Base-by-base conservation (phyloP, 2,888 invertebrate genomes). In the Ommatoiulus sabulosus region DNA sequence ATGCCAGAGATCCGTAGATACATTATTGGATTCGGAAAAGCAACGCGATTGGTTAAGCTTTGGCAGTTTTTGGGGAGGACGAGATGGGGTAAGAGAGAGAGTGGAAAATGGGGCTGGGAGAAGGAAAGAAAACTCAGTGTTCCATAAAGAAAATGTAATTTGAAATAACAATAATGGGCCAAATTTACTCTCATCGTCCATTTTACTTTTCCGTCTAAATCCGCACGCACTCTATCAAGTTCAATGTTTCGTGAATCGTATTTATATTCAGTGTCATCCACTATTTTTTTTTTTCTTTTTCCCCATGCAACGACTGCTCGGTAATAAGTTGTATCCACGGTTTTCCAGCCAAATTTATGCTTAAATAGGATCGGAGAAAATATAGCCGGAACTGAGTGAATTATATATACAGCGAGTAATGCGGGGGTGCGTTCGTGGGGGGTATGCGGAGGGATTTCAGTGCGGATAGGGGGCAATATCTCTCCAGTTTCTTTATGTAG, bases 181-280 rank as follows among this genome's bases (percentile, higher is more conserved):
- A 72, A 72, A 72, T 72, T 72, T 72, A 24, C 72, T 72, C 72
- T 24, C 72, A 72, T 72, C 72, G 72, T 72, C 72, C 72, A 72
- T 72, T 72, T 72, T 72, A n/a, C 72, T 72, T 72, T 24, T 72
- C 72, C 72, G 20, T 7, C 24, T 24, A 72, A 24, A 72, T 72
- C 72, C 72, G 72, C 86, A 86, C 48, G 72, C 86, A 86, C 48
- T 86, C 86, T 20, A 86, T 86, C 86, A 86, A 46, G 86, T 86
- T 86, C 86, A 86, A 86, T 86, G 86, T 86, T 44, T 86, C 86
- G 86, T 86, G 48, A 86, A 86, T 86, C 86, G 86, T 86, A 86
- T 86, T 86, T 86, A 43, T 86, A 86, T 44, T 44, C 86, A 17
- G 86, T 86, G 86, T 86, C 44, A 46, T 86, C 72, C 24, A 24